Conservation (phyloP, 2,797 vertebrate genomes). For the Helarctos malayanus region DNA sequence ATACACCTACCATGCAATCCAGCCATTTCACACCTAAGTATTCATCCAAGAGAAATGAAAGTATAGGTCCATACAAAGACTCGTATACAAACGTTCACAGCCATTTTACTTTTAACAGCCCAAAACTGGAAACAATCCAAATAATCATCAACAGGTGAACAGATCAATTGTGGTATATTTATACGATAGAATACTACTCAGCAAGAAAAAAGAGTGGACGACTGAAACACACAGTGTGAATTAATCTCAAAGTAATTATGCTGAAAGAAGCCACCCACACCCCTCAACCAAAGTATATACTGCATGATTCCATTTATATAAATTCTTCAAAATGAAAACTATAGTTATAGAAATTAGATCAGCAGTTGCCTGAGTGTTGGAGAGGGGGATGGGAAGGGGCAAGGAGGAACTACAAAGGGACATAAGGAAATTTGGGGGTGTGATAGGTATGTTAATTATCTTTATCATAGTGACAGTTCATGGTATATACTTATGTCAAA, state of each 20-base stretch:
- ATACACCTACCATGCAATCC: not conserved
- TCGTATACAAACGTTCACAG: not conserved
- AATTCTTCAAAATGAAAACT: conserved; percentile 21
- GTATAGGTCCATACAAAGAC: not conserved
- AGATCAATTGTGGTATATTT: not conserved
- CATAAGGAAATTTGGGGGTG: not conserved
- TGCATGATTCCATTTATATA: not conserved
- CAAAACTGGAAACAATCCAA: not conserved
- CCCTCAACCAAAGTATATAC: not conserved
- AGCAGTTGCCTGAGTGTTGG: not conserved
- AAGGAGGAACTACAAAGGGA: not conserved
- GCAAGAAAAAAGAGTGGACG: not conserved
- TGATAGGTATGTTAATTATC: not conserved
- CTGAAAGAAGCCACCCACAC: not conserved
- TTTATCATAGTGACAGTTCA: not conserved
- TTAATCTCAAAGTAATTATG: not conserved
- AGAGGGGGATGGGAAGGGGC: not conserved
- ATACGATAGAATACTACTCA: not conserved
- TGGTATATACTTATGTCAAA: not conserved
- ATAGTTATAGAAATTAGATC: not conserved
- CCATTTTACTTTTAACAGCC: not conserved
- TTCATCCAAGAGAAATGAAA: not conserved
- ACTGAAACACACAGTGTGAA: not conserved
- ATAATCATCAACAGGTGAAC: not conserved
- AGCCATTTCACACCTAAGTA: not conserved